Evolutionary conservation across 2,797 vertebrate genomes (phyloP).

Genomic region (Chelon labrosus): DNA sequence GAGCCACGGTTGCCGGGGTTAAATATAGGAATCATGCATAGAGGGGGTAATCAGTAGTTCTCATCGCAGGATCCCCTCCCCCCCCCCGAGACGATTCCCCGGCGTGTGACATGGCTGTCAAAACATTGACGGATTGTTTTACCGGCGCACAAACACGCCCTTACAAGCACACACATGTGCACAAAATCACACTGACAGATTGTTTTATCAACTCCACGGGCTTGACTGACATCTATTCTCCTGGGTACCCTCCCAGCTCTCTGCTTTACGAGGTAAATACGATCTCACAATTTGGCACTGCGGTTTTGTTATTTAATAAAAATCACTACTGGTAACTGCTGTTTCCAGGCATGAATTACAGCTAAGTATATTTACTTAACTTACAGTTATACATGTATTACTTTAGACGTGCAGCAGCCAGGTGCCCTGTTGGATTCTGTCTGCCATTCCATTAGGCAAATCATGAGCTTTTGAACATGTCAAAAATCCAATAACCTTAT

Average conservation of each 20-base stretch:
- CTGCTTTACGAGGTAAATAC: constrained; percentile 66
- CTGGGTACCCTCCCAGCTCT: constrained; percentile 65
- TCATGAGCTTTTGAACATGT: constrained; percentile 78
- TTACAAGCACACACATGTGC: constrained; percentile 24
- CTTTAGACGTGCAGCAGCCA: constrained; percentile 43
- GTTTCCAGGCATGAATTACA: constrained; percentile 17
- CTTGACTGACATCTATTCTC: constrained; percentile 80
- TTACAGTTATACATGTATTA: background rate
- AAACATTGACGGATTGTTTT: constrained; percentile 82
- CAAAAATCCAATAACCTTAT: constrained; percentile 82
- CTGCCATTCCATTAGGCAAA: constrained; percentile 73
- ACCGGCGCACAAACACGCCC: constrained; percentile 54
- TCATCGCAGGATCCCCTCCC: constrained; percentile 66
- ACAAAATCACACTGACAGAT: constrained; percentile 65
- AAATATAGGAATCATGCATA: constrained; percentile 75
- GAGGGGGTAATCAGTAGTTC: constrained; percentile 72
- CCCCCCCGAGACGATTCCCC: constrained; percentile 71
- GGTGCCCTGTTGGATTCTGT: constrained; percentile 70
- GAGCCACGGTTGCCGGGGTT: constrained; percentile 69
- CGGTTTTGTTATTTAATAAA: constrained; percentile 56
- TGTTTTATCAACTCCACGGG: constrained; percentile 72
- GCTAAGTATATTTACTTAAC: background rate
- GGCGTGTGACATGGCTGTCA: constrained; percentile 80
- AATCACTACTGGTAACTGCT: constrained; percentile 27
- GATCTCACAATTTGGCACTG: constrained; percentile 44